Conservation (phyloP, 2,888 invertebrate species). For the Limenitis camilla region DNA sequence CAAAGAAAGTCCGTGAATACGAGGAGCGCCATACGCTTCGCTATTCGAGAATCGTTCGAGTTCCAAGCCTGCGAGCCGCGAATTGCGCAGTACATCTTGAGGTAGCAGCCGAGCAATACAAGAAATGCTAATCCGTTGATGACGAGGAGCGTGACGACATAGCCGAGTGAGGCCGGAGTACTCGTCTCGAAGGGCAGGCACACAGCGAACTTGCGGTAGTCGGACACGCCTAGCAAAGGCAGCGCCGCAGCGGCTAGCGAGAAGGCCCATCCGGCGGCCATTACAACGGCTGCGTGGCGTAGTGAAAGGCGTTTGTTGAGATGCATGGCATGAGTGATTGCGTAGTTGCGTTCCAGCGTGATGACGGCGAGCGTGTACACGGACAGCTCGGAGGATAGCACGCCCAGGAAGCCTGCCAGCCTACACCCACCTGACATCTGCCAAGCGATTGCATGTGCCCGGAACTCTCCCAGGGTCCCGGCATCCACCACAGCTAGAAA, state of each 20-base stretch:
- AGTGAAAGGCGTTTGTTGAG: constrained; percentile 94
- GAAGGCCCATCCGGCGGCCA: constrained; percentile 95
- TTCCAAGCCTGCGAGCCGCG: constrained; percentile 98
- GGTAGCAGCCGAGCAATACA: constrained; percentile 95
- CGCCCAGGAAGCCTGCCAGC: constrained; percentile 95
- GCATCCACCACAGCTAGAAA: constrained; percentile 97
- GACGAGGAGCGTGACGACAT: constrained; percentile 92
- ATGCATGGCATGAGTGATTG: constrained; percentile 98
- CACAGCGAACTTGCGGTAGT: constrained; percentile 96
- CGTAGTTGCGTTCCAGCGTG: constrained; percentile 95
- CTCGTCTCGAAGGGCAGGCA: constrained; percentile 96
- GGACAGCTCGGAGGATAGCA: constrained; percentile 93
- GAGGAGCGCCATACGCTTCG: constrained; percentile 95
- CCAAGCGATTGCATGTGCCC: constrained; percentile 97
- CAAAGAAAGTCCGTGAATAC: constrained; percentile 98
- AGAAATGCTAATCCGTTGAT: constrained; percentile 96
- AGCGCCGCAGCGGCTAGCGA: constrained; percentile 89
- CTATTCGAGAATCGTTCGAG: constrained; percentile 96
- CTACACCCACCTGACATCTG: constrained; percentile 96
- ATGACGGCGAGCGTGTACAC: constrained; percentile 98
- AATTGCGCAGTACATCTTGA: constrained; percentile 98
- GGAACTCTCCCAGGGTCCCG: constrained; percentile 95
- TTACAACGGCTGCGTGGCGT: constrained; percentile 92
- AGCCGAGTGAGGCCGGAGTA: constrained; percentile 84
- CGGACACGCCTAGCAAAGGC: constrained; percentile 93